Percentiles rank a stretch among this genome's conserved stretches.
Conservation (phyloP, 2,797 vertebrate species). For the Onychomys arenicola region DNA sequence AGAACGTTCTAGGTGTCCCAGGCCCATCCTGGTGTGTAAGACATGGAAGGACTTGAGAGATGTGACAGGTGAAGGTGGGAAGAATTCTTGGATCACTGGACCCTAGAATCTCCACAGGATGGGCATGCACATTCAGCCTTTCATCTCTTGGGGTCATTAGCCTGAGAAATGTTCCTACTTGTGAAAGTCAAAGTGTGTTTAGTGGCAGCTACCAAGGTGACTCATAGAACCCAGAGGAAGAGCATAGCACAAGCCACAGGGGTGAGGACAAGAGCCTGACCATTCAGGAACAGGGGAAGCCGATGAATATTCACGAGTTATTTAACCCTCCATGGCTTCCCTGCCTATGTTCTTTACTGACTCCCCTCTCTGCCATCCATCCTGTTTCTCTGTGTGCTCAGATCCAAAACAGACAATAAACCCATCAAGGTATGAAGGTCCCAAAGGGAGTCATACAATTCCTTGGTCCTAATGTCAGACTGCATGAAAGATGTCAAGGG, state of each 20-base stretch:
- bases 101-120: background rate
- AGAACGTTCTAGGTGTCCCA: background rate
- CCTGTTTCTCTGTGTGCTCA: background rate
- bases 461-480: background rate
- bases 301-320: fast-evolving
- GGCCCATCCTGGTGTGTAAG: fast-evolving
- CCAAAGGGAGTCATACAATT: background rate
- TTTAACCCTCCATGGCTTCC: background rate
- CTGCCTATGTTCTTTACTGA: background rate
- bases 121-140: background rate
- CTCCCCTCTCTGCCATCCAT: background rate
- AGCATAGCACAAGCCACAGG: background rate
- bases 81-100: no score
- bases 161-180: background rate
- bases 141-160: background rate
- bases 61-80: background rate
- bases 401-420: background rate
- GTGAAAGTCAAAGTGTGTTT: background rate
- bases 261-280: no score
- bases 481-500: background rate
- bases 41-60: fast-evolving
- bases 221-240: background rate
- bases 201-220: background rate
- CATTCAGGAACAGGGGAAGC: background rate
- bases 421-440: background rate